Conservation (phyloP, 2,113 vertebrate species). For the Podocnemis expansa region DNA sequence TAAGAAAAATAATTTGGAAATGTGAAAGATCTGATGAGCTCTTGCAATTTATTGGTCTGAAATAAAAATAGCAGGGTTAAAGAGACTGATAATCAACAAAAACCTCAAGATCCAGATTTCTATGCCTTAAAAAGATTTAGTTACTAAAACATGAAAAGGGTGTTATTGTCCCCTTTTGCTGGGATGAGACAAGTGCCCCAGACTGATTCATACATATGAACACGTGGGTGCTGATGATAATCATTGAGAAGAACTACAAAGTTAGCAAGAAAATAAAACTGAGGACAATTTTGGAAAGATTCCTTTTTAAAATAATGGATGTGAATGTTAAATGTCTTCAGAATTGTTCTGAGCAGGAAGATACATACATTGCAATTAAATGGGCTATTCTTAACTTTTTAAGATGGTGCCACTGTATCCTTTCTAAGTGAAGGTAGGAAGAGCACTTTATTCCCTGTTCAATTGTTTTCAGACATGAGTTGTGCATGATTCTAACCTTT, state of each 20-base stretch:
- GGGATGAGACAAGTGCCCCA: neutral
- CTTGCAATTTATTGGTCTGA: neutral
- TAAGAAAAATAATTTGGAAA: neutral
- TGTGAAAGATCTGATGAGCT: neutral
- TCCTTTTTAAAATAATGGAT: neutral
- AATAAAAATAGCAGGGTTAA: neutral
- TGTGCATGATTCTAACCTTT: neutral
- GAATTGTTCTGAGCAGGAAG: neutral
- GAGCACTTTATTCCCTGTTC: neutral
- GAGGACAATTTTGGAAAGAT: slow-evolving; percentile 1
- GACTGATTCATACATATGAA: neutral
- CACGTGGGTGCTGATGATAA: neutral
- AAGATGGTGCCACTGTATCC: neutral
- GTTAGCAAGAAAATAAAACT: neutral
- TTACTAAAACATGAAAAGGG: slow-evolving; percentile 18
- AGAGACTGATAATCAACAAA: neutral
- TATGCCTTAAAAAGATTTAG: neutral
- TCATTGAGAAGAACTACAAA: neutral
- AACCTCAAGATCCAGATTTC: neutral
- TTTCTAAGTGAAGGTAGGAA: neutral
- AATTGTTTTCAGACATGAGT: neutral
- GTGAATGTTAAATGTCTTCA: neutral
- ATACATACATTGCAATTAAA: slow-evolving; percentile 26
- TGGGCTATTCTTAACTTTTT: slow-evolving; percentile 19
- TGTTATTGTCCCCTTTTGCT: neutral